These are phyloP conservation scores for Rugalucina vietnamica DNA, from an alignment of 2,888 invertebrate genomes.

Conservation along the genomic window DNA sequence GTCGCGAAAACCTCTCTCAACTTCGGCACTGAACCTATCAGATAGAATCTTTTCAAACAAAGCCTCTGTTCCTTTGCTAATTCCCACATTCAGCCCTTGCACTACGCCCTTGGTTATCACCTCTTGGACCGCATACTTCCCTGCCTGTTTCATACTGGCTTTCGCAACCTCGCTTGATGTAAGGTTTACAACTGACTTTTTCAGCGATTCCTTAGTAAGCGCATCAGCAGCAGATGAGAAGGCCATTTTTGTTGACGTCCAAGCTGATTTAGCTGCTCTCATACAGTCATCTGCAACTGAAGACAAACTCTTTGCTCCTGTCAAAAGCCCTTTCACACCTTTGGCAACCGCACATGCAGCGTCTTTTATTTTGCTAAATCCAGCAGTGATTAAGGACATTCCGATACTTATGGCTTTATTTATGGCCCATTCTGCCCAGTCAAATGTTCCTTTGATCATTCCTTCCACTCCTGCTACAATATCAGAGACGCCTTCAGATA, in stretches of 20 bases:
- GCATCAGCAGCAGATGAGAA: background rate
- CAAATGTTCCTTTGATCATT: conserved; percentile 4
- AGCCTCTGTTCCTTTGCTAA: background rate
- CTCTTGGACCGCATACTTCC: background rate
- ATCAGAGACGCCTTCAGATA: background rate
- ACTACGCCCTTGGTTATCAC: background rate
- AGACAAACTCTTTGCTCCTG: background rate
- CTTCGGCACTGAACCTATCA: background rate
- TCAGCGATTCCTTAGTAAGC: background rate
- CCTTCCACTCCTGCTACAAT: background rate
- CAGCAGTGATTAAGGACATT: conserved; percentile 5
- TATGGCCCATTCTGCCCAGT: conserved; percentile 21
- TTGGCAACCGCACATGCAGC: conserved; percentile 1
- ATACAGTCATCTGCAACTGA: background rate
- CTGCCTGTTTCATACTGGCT: background rate
- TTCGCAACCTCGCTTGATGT: background rate
- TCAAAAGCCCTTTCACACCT: background rate
- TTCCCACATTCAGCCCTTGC: background rate
- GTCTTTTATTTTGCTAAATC: background rate
- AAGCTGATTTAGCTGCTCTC: background rate
- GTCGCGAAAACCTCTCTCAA: background rate
- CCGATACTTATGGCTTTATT: conserved; percentile 21
- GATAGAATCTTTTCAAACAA: background rate
- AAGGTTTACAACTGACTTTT: background rate
- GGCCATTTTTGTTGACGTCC: background rate